Conservation (phyloP, 2,797 vertebrate species). For the Carapus acus region DNA sequence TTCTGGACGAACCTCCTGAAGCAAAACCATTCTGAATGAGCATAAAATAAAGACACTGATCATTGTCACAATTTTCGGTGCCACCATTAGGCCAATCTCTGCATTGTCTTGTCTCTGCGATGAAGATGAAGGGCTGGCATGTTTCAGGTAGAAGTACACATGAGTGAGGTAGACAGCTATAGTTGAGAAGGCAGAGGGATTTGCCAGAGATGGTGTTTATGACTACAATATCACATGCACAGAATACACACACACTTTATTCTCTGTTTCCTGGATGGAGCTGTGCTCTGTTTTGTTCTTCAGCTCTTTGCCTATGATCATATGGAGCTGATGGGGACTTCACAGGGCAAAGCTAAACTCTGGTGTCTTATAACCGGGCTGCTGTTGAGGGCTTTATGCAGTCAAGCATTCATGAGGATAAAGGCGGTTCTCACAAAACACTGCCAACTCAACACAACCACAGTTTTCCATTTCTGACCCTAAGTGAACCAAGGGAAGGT, state of each 20-base stretch:
- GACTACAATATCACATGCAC: too few relatives aligned
- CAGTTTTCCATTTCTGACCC: slow-evolving; percentile 26
- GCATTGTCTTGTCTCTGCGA: too few relatives aligned
- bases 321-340: slow-evolving; percentile 36
- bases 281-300: slow-evolving; percentile 31
- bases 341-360: slow-evolving; percentile 13
- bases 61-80: too few relatives aligned
- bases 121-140: too few relatives aligned
- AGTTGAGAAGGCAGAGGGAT: too few relatives aligned
- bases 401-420: slow-evolving; percentile 17
- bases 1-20: slow-evolving; percentile 25
- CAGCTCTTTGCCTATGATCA: slow-evolving; percentile 30
- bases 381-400: slow-evolving; percentile 14
- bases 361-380: slow-evolving; percentile 37
- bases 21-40: slow-evolving; percentile 24
- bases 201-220: too few relatives aligned
- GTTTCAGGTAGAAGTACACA: too few relatives aligned
- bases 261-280: too few relatives aligned
- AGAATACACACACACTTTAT: too few relatives aligned
- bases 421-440: slow-evolving; percentile 1
- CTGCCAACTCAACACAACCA: slow-evolving; percentile 21
- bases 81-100: too few relatives aligned
- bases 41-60: too few relatives aligned
- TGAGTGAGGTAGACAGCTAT: too few relatives aligned
- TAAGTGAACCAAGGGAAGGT: slow-evolving; percentile 4